Base-by-base conservation (phyloP, 2,797 vertebrate genomes). In the Tamandua tetradactyla region DNA sequence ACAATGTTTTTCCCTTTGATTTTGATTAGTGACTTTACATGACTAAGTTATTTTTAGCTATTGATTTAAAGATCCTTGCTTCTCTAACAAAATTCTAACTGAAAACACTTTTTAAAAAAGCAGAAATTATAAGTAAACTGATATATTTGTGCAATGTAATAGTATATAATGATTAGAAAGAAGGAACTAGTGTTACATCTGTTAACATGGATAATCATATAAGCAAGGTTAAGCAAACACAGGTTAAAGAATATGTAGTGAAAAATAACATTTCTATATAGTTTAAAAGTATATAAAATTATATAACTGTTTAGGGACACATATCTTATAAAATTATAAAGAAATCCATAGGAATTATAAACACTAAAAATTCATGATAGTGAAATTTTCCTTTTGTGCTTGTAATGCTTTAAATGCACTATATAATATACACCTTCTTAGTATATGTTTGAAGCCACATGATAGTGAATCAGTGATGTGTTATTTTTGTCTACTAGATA, bases 1-100 rank as follows among this genome's bases (percentile, higher is more conserved):
- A 94, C 78, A 83, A 93, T 95, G 71, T 71, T 83, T 96, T 94
- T 44, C 40, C 66, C 49, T 91, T 91, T 66, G 61, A 78, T 76
- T 93, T 93, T 94, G 72, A 91, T 94, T 84, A 80, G 80, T 91
- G 57, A 30, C 30, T 87, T 95, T 84, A 61, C 52, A 17, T 7
- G 35, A 91, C 66, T 92, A 27, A 40, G 62, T 69, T 95, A 91
- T 83, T 94, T 96, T 94, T 87, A 91, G 66, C 42, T 62, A 76
- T 61, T 85, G 62, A 20, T 13, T 84, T 75, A 40, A 93, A 44
- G 27, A 94, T 57, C 80, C 30, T 78, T 12, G 3, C 12, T 78
- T 95, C 30, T 55, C 52, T 85, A 86, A 76, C 12, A 83, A 55
- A 80, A 83, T 49, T 93, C 42, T 88, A 32, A 61, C n/a, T 71